phyloP scores from a whole-genome alignment of 2,113 vertebrate species.

The Pseudonaja textilis region DNA sequence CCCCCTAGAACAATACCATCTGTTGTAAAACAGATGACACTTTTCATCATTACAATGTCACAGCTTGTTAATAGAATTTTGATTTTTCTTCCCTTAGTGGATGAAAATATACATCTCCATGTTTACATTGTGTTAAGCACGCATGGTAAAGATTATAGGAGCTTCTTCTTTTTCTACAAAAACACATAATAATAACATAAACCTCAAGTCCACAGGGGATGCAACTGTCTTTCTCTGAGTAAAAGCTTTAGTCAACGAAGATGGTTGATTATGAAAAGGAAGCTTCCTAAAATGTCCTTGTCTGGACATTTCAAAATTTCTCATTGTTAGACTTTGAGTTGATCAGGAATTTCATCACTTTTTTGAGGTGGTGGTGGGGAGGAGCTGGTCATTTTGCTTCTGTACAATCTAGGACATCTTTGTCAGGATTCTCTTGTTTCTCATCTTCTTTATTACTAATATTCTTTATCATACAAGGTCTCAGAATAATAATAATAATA shows the following conservation, averaged over 20 bases:
- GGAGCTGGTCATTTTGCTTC: background rate
- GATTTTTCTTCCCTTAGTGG: conserved; percentile 24
- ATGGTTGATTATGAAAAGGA: background rate
- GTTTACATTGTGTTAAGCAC: conserved; percentile 2
- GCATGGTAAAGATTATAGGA: background rate
- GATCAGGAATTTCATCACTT: no score
- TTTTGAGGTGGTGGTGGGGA: background rate
- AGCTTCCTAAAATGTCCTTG: background rate
- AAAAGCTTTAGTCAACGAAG: background rate
- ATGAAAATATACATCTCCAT: conserved; percentile 38
- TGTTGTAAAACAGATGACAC: conserved; percentile 43
- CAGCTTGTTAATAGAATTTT: conserved; percentile 39
- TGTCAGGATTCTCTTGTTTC: background rate
- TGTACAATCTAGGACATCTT: background rate
- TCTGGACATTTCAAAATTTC: background rate
- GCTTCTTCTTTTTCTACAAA: background rate
- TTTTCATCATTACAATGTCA: conserved; percentile 44
- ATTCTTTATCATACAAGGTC: background rate
- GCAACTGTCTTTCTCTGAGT: background rate
- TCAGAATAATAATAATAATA: background rate
- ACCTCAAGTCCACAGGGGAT: background rate
- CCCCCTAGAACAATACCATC: conserved; percentile 49
- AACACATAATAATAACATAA: background rate
- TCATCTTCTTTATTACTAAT: background rate
- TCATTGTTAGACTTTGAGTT: background rate